Conservation (phyloP, 1,140 invertebrate species). For the Drosophila hydei region DNA sequence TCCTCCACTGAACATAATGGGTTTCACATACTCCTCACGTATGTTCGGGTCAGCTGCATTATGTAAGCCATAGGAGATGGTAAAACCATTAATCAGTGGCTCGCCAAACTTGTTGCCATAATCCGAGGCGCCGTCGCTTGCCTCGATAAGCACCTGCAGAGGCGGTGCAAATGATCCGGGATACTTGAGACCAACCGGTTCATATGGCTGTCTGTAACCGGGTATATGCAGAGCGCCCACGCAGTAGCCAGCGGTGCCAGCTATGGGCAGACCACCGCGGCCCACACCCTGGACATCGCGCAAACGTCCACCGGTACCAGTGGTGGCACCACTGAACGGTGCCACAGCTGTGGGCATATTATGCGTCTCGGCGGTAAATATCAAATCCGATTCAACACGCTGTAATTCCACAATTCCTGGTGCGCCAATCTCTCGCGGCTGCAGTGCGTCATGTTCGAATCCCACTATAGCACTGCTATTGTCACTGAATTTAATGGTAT, state of each 20-base stretch:
- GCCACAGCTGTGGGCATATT: slow-evolving; percentile 98
- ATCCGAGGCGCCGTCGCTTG: slow-evolving; percentile 98
- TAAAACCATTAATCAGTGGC: slow-evolving; percentile 95
- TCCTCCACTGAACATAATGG: slow-evolving; percentile 99
- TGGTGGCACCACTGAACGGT: slow-evolving; percentile 97
- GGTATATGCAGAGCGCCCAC: slow-evolving; percentile 95
- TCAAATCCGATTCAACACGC: slow-evolving; percentile 92
- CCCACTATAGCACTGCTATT: slow-evolving; percentile 98
- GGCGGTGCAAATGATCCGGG: slow-evolving; percentile 96
- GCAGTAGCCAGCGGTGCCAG: slow-evolving; percentile 97
- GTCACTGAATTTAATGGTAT: slow-evolving; percentile 98
- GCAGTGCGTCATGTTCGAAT: slow-evolving; percentile 88
- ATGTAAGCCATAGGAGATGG: slow-evolving; percentile 93
- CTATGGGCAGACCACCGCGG: slow-evolving; percentile 95
- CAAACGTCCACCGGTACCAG: slow-evolving; percentile 97
- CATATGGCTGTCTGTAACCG: slow-evolving; percentile 94
- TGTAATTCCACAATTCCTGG: slow-evolving; percentile 88
- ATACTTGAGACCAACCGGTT: slow-evolving; percentile 90
- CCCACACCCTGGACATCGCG: slow-evolving; percentile 97
- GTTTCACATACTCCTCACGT: slow-evolving; percentile 97
- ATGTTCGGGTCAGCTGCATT: slow-evolving; percentile 86
- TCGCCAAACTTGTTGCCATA: slow-evolving; percentile 99
- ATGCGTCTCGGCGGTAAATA: slow-evolving; percentile 99
- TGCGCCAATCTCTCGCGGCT: slow-evolving; percentile 86
- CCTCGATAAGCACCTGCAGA: slow-evolving; percentile 95